Percentiles rank a stretch among this genome's conserved stretches.
phyloP scores from a whole-genome alignment of 64 coral and sea anemone species.

The Stylophora pistillata region DNA sequence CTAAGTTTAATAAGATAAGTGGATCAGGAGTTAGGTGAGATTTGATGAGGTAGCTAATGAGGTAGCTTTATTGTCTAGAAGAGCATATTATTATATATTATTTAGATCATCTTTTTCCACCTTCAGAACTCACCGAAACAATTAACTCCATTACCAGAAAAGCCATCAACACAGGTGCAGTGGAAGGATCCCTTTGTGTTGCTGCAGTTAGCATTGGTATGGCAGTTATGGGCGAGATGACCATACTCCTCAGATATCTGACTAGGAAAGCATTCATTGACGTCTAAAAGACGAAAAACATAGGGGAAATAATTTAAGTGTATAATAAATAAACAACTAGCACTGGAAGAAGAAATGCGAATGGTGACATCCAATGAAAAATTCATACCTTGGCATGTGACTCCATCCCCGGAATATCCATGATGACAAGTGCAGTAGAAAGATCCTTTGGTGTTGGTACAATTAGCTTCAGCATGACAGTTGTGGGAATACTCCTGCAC shows the following conservation, averaged over 20 bases:
- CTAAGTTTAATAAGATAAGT: no score
- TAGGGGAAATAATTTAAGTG: no score
- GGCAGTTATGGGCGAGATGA: constrained; percentile 47
- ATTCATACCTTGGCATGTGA: neutral
- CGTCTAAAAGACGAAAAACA: constrained; percentile 16
- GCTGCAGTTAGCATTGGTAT: constrained; percentile 66
- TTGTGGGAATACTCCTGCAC: constrained; percentile 14
- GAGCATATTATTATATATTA: no score
- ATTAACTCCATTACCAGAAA: constrained; percentile 41
- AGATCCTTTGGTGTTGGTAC: constrained; percentile 9
- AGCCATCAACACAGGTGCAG: constrained; percentile 69
- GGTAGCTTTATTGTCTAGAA: no score
- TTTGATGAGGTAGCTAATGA: no score
- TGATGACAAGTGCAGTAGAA: constrained; percentile 17
- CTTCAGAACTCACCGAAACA: neutral
- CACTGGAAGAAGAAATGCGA: neutral
- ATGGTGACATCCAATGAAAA: neutral
- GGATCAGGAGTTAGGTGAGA: no score
- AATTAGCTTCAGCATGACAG: neutral
- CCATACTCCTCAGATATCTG: no score
- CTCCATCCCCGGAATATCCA: constrained; percentile 7
- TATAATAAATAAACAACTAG: no score
- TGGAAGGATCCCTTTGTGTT: constrained; percentile 76
- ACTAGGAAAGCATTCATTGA: constrained; percentile 48
- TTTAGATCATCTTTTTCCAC: no score